Evolutionary conservation across 2,113 vertebrate genomes (phyloP), one percentile per base, ranked within the genome.

Genomic region (Phalacrocorax brasilianus): DNA sequence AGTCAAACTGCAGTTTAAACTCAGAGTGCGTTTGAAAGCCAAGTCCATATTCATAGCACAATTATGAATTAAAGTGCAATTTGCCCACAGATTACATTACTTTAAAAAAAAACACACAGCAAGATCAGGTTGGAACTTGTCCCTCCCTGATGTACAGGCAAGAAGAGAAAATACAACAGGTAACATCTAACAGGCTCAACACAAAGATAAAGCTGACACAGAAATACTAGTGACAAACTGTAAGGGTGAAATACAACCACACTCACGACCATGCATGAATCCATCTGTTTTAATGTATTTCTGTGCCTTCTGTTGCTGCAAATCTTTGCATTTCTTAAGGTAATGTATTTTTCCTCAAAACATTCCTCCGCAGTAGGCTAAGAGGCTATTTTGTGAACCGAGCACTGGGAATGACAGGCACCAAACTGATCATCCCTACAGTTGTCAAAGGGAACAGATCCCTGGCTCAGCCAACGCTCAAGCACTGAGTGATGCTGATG

Each of bases 31-130:
- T 98, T 98, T 98, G 97, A 98, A 98, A 98, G 97, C 98, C 96
- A 97, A 94, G 98, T 98, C 98, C 98, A 97, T 97, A 98, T 97
- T 98, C 97, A 95, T 95, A 97, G 98, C 85, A 97, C 89, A 97
- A 96, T 97, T 98, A 97, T 59, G 93, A 96, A 98, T 98, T 98
- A 98, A 98, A 98, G 97, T 97, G 98, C 92, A 98, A 99, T 99
- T 99, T 99, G 98, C 98, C 97, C 94, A 89, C 95, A 98, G 98
- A 98, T 98, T 98, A 97, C 95, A 93, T 98, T 98, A 98, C 98
- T 62, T 82, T 83, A 74, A 11, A 45, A 45, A 45, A 45, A 96
- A 96, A 97, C 91, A 94, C 94, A 91, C 91, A 91, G 89, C 28
- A 93, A 72, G 94, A 92, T 97, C 97, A 97, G 86, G 96, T 91